Conservation (phyloP, 2,113 vertebrate species). For the Manacus vitellinus region DNA sequence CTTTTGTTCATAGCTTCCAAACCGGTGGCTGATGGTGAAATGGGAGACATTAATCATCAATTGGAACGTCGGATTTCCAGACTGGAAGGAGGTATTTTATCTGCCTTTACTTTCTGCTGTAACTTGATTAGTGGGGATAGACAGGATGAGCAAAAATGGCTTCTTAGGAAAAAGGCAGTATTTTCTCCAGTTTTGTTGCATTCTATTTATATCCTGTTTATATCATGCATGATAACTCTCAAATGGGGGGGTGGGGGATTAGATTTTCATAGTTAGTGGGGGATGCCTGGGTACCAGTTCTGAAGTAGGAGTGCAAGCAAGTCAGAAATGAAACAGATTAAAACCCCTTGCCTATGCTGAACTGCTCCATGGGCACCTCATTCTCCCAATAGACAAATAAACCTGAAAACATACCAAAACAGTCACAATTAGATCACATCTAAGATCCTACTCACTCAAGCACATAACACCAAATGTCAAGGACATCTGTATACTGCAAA, state of each 20-base stretch:
- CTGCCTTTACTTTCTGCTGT: neutral
- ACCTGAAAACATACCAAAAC: neutral
- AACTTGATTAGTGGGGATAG: neutral
- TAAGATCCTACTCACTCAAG: neutral
- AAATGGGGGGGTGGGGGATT: rapidly evolving
- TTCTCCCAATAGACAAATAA: neutral
- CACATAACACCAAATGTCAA: neutral
- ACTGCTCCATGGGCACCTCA: neutral
- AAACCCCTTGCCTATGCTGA: neutral
- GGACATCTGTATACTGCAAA: neutral
- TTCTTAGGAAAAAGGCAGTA: neutral
- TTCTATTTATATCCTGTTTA: neutral
- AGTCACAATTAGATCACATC: neutral
- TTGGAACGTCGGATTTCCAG: neutral
- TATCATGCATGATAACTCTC: neutral
- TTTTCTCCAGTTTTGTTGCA: neutral
- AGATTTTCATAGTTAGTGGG: neutral
- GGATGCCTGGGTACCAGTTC: neutral
- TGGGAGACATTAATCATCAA: rapidly evolving
- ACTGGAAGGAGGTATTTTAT: conserved; percentile 33
- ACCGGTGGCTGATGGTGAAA: rapidly evolving
- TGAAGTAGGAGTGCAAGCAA: neutral
- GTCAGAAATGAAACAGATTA: neutral
- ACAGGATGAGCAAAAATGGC: neutral
- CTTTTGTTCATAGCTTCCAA: neutral